Conservation (phyloP, 1,140 invertebrate species). For the Venustaconcha ellipsiformis region DNA sequence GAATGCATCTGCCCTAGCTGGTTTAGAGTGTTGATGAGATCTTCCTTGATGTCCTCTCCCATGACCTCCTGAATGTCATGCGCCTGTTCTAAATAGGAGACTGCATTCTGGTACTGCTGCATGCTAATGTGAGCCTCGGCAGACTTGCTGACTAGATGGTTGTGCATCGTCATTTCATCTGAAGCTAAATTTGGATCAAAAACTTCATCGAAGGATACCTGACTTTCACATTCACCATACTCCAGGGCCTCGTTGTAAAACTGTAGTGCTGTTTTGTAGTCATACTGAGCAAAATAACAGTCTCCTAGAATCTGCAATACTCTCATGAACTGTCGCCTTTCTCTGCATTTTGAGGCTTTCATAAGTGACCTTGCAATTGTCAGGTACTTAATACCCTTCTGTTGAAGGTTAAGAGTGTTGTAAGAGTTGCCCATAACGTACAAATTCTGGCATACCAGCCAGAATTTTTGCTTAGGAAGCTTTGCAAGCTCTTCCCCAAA, state of each 20-base stretch:
- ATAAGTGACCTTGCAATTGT: slow-evolving; percentile 57
- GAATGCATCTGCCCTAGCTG: slow-evolving; percentile 65
- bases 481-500: slow-evolving; percentile 55
- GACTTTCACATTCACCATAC: slow-evolving; percentile 55
- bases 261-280: slow-evolving; percentile 60
- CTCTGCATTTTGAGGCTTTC: slow-evolving; percentile 52
- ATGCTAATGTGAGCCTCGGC: slow-evolving; percentile 65
- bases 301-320: slow-evolving; percentile 63
- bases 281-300: slow-evolving; percentile 64
- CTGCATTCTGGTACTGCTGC: slow-evolving; percentile 65
- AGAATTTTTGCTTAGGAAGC: slow-evolving; percentile 58
- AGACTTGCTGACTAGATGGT: slow-evolving; percentile 62
- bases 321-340: slow-evolving; percentile 59
- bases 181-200: slow-evolving; percentile 55
- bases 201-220: slow-evolving; percentile 50
- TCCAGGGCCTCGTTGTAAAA: slow-evolving; percentile 64
- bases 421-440: slow-evolving; percentile 65
- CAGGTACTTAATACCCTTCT: slow-evolving; percentile 63
- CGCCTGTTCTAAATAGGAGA: slow-evolving; percentile 61
- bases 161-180: slow-evolving; percentile 64
- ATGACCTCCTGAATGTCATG: slow-evolving; percentile 62
- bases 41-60: slow-evolving; percentile 64
- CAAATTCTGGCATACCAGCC: slow-evolving; percentile 64
- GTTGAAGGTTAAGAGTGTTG: slow-evolving; percentile 58
- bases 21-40: slow-evolving; percentile 58